phyloP scores from a whole-genome alignment of 2,113 vertebrate species.

The Sinocyclocheilus rhinocerous region DNA sequence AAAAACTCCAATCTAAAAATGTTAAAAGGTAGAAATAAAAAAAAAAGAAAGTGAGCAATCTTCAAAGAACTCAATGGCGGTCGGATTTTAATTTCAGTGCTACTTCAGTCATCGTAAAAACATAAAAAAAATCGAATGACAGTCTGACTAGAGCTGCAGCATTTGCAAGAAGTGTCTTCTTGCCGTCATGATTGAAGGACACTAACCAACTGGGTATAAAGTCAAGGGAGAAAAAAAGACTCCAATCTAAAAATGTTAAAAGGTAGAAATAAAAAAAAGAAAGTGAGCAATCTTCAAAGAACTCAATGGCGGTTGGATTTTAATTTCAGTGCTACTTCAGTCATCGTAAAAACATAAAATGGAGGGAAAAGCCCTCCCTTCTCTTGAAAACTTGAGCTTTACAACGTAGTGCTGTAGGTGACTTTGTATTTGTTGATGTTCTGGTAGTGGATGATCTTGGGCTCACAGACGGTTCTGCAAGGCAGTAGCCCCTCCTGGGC shows the following conservation, averaged over 20 bases:
- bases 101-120: conserved; percentile 50
- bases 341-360: conserved; percentile 41
- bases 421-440: conserved; percentile 96
- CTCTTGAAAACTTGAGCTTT: conserved; percentile 48
- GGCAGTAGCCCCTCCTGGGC: conserved; percentile 85
- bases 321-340: conserved; percentile 52
- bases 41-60: conserved; percentile 26
- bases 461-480: conserved; percentile 87
- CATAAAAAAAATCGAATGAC: neutral
- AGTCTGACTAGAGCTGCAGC: conserved; percentile 15
- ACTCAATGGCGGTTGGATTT: conserved; percentile 44
- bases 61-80: conserved; percentile 46
- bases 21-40: conserved; percentile 43
- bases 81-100: conserved; percentile 49
- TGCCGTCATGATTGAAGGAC: conserved; percentile 23
- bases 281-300: conserved; percentile 36
- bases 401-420: conserved; percentile 84
- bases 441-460: conserved; percentile 91
- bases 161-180: conserved; percentile 13
- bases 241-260: conserved; percentile 49
- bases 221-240: neutral
- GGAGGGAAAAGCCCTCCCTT: conserved; percentile 17
- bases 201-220: conserved; percentile 18
- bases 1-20: conserved; percentile 43
- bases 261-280: conserved; percentile 37